Base-by-base conservation (phyloP, 1,140 invertebrate species). In the Epicauta chinensis region DNA sequence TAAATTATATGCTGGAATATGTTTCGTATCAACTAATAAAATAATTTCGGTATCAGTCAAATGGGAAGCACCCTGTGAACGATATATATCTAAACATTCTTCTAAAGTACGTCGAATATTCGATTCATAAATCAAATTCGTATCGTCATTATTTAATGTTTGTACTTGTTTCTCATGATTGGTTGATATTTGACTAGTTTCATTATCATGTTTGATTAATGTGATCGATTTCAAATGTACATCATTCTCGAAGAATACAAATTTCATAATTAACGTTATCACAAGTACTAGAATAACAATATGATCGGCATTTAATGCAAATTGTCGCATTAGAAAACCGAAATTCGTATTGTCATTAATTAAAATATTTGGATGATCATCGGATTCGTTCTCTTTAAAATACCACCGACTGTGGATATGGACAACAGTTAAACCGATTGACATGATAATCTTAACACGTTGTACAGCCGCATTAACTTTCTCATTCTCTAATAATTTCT, bases 401-500 rank as follows among this genome's bases (percentile, higher is more conserved):
- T 67, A 59, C 72, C 71, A 74, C 7, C 70, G 65, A 59, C 73
- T 74, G 60, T 89, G 84, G 17, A 83, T 81, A 70, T 96, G 91
- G 3, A 97, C 92, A 41, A 93, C 78, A 49, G 93, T 82, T 36
- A 97, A 72, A 3, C 91, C 91, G 6, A 86, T 88, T 32, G 91
- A 92, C 92, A 92, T 92, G 35, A 92, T 92, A 56, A 91, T 77
- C 74, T 97, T 97, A 2, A 97, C 90, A 52, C 91, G 78, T 70
- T 97, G 91, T 14, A 93, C 84, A 7, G 96, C 91, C 12, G 93
- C 92, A 74, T 97, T 97, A 9, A 58, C 50, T 51, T 65, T 65
- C n/a, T 60, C 57, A 38, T 56, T 53, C 16, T 61, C 61, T 35
- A 60, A 16, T 12, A 65, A 48, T 45, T 58, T 61, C 49, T 55